A percentile compares a stretch with the other conserved stretches of the same genome.
Evolutionary conservation across 2,797 vertebrate genomes (phyloP).

Genomic region (Scomberomorus guttatus): DNA sequence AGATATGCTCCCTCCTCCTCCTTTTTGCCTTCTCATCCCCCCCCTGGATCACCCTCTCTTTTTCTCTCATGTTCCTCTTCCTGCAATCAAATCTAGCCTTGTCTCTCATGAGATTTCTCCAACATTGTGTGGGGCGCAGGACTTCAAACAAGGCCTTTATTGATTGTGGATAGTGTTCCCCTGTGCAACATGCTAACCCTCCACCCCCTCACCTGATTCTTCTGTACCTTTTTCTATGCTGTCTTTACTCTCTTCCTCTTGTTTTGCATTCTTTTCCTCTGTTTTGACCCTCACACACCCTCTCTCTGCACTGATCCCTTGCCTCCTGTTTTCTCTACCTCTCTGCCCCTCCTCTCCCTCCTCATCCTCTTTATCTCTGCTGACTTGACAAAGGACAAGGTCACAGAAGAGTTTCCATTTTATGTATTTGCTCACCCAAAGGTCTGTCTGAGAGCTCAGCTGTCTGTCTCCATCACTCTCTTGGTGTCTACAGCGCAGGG

Average conservation of each 20-base stretch:
- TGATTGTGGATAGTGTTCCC: slow-evolving; percentile 66
- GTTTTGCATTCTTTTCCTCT: slow-evolving; percentile 61
- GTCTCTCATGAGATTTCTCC: slow-evolving; percentile 61
- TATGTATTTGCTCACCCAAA: slow-evolving; percentile 76
- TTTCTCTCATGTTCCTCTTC: slow-evolving; percentile 68
- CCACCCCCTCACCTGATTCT: slow-evolving; percentile 49
- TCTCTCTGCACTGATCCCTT: slow-evolving; percentile 40
- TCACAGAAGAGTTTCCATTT: slow-evolving; percentile 80
- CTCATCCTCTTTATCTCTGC: slow-evolving; percentile 71
- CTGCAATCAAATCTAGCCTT: slow-evolving; percentile 72
- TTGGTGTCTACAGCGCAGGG: slow-evolving; percentile 28
- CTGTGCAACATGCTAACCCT: slow-evolving; percentile 61
- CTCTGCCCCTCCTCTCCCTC: slow-evolving; percentile 58
- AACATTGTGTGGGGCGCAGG: slow-evolving; percentile 55
- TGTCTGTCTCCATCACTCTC: slow-evolving; percentile 40
- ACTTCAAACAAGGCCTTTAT: slow-evolving; percentile 74
- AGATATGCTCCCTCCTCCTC: slow-evolving; percentile 48
- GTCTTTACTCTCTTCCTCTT: slow-evolving; percentile 48
- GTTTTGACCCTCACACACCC: slow-evolving; percentile 61
- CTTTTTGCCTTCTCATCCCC: slow-evolving; percentile 13
- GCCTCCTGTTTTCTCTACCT: slow-evolving; percentile 51
- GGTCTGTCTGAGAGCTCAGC: slow-evolving; percentile 44
- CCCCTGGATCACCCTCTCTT: slow-evolving; percentile 37
- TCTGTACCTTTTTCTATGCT: slow-evolving; percentile 56
- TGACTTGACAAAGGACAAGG: slow-evolving; percentile 84